Percentiles rank a stretch among this genome's conserved stretches.
Conservation (phyloP, 1,140 invertebrate genomes). For the Neodiprion fabricii region DNA sequence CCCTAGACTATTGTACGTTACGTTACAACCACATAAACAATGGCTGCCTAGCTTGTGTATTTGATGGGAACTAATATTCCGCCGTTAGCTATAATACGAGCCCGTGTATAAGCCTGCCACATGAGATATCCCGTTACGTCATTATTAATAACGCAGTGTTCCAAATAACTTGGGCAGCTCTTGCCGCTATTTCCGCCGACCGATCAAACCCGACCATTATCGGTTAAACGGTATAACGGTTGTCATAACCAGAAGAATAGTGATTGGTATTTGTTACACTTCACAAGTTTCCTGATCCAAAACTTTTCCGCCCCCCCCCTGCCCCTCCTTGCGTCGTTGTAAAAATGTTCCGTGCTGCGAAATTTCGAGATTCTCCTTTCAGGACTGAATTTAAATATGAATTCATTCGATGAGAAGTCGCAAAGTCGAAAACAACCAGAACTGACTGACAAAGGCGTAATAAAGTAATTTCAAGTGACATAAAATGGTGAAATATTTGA, state of each 20-base stretch:
- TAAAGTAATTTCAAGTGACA: too few species aligned
- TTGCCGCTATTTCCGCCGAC: neutral
- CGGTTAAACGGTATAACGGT: neutral
- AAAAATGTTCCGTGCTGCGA: too few species aligned
- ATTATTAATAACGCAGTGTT: conserved; percentile 3
- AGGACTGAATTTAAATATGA: too few species aligned
- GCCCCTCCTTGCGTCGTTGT: too few species aligned
- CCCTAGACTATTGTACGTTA: too few species aligned
- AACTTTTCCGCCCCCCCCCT: too few species aligned
- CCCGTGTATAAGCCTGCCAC: neutral
- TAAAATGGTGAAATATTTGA: too few species aligned
- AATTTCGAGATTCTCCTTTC: too few species aligned
- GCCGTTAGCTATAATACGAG: neutral
- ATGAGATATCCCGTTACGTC: neutral
- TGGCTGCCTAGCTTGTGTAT: neutral
- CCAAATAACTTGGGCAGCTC: neutral
- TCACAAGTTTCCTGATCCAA: neutral
- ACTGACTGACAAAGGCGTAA: too few species aligned
- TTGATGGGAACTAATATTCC: conserved; percentile 5
- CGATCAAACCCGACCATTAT: neutral
- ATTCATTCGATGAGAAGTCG: too few species aligned
- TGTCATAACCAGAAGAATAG: neutral
- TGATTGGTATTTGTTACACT: conserved; percentile 1
- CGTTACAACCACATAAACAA: too few species aligned
- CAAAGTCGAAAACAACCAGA: too few species aligned